These are phyloP conservation scores for Triplophysa bombifrons DNA, from an alignment of 2,797 vertebrate species.

Conservation along the genomic window DNA sequence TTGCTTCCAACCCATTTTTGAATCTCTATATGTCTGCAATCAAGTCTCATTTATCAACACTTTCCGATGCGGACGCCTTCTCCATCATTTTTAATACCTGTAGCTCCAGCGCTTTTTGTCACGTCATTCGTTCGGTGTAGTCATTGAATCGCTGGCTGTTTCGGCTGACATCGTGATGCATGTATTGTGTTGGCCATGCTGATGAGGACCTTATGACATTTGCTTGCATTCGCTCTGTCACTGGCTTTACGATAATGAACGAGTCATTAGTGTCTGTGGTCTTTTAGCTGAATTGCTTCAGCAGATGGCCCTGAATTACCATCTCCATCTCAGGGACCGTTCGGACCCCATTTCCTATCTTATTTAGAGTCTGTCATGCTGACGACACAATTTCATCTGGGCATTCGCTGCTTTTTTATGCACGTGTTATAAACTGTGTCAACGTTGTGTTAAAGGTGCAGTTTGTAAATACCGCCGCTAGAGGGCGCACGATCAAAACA, in stretches of 20 bases:
- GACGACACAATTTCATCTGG: slow-evolving; percentile 37
- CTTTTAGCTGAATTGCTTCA: slow-evolving; percentile 24
- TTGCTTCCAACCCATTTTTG: slow-evolving; percentile 35
- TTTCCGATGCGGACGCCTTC: not conserved
- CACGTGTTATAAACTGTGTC: slow-evolving; percentile 40
- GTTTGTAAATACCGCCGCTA: too few relatives aligned
- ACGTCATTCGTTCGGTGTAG: slow-evolving; percentile 12
- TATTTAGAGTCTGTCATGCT: slow-evolving; percentile 40
- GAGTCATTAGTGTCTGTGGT: slow-evolving; percentile 26
- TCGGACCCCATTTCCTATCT: slow-evolving; percentile 31
- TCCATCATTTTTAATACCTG: slow-evolving; percentile 33
- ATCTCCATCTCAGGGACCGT: slow-evolving; percentile 37
- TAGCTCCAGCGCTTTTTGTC: slow-evolving; percentile 24
- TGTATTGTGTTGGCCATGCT: slow-evolving; percentile 24
- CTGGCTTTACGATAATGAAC: slow-evolving; percentile 27
- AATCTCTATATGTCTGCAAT: slow-evolving; percentile 40
- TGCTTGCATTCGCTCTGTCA: slow-evolving; percentile 19
- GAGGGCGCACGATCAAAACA: too few relatives aligned
- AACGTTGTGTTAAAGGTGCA: slow-evolving; percentile 2
- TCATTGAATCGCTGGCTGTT: not conserved
- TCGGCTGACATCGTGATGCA: slow-evolving; percentile 24
- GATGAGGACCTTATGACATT: slow-evolving; percentile 42
- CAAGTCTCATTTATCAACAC: slow-evolving; percentile 45
- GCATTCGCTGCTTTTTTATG: slow-evolving; percentile 44
- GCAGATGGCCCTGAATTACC: slow-evolving; percentile 45